Conservation (phyloP, 2,888 invertebrate genomes). For the Steinernema scapterisci region DNA sequence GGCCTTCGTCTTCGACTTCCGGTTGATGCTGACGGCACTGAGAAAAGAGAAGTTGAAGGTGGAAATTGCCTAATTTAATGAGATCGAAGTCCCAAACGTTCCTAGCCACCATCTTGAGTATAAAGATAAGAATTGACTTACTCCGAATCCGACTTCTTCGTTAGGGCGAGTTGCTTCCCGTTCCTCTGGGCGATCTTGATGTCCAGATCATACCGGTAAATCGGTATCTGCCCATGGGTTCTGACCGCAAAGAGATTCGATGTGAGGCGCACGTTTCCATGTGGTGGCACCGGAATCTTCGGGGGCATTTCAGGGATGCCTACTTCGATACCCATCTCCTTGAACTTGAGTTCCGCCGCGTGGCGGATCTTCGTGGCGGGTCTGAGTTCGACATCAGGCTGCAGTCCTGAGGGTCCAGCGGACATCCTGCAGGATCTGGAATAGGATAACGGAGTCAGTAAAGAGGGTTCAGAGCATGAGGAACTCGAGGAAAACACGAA, state of each 20-base stretch:
- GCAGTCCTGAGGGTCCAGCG: too few relatives aligned
- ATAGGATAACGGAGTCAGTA: too few relatives aligned
- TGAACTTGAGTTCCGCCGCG: slow-evolving; percentile 4
- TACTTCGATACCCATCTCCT: slow-evolving; percentile 14
- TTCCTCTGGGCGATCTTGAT: slow-evolving; percentile 1
- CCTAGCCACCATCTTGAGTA: too few relatives aligned
- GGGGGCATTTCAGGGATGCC: background rate
- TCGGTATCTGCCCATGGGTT: background rate
- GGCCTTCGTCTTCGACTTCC: background rate
- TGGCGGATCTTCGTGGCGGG: slow-evolving; percentile 13
- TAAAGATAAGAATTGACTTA: too few relatives aligned
- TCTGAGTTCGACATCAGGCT: background rate
- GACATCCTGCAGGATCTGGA: too few relatives aligned
- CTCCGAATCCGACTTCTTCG: slow-evolving; percentile 19
- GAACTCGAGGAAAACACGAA: too few relatives aligned
- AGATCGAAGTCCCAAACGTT: too few relatives aligned
- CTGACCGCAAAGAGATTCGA: background rate
- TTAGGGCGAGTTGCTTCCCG: background rate
- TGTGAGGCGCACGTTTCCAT: background rate
- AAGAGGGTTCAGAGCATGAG: too few relatives aligned
- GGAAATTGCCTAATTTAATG: too few relatives aligned
- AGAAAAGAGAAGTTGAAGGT: too few relatives aligned
- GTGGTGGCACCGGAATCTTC: background rate
- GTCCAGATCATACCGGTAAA: background rate
- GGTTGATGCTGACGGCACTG: slow-evolving; percentile 16